These are phyloP conservation scores for Microdon myrmicae DNA, from an alignment of 2,888 invertebrate species.

Conservation along the genomic window DNA sequence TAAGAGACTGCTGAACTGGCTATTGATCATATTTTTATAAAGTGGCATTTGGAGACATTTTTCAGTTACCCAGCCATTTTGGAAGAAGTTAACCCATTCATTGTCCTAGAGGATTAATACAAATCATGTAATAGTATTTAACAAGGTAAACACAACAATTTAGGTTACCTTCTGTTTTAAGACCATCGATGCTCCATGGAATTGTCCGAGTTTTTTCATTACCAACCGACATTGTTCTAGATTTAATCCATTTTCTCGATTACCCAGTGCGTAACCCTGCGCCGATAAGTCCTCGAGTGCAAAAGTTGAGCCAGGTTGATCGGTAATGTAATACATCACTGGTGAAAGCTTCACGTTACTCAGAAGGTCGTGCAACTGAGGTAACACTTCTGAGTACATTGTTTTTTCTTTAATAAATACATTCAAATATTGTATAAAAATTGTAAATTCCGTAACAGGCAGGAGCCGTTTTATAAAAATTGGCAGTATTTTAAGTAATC, in stretches of 20 bases:
- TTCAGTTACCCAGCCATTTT: too few species aligned
- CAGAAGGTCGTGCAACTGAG: constrained; percentile 63
- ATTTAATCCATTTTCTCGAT: constrained; percentile 69
- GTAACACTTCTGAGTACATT: constrained; percentile 63
- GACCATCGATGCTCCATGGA: constrained; percentile 70
- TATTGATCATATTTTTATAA: too few species aligned
- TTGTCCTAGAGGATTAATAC: too few species aligned
- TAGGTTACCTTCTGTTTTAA: constrained; percentile 68
- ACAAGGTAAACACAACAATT: too few species aligned
- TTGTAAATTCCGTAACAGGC: constrained; percentile 48
- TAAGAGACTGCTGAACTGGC: too few species aligned
- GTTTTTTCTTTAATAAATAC: constrained; percentile 66
- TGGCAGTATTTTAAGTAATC: constrained; percentile 49
- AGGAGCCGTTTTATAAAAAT: constrained; percentile 57
- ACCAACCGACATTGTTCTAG: constrained; percentile 67
- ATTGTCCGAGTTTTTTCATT: constrained; percentile 68
- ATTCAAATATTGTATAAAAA: constrained; percentile 63
- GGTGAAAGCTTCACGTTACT: constrained; percentile 52
- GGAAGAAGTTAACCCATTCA: too few species aligned
- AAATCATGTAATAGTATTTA: too few species aligned
- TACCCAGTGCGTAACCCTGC: constrained; percentile 68
- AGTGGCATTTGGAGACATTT: too few species aligned
- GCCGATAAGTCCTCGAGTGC: constrained; percentile 65
- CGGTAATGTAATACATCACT: constrained; percentile 58
- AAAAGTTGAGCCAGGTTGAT: constrained; percentile 56